phyloP scores from a whole-genome alignment of 2,113 vertebrate genomes.

The Paramormyrops kingsleyae region DNA sequence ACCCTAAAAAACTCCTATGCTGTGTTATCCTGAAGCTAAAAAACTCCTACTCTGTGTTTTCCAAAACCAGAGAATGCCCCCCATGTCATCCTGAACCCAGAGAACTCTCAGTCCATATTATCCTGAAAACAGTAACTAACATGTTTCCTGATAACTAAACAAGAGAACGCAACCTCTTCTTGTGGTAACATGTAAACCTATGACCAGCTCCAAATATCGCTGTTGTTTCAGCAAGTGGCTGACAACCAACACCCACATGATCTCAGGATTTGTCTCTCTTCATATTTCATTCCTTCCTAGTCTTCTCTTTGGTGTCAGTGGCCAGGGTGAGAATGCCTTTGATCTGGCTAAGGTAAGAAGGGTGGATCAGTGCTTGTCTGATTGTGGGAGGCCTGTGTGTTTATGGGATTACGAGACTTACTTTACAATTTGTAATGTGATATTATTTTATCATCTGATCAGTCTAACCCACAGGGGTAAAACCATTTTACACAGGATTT shows the following conservation, averaged over 20 bases:
- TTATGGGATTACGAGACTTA: neutral
- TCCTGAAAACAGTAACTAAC: neutral
- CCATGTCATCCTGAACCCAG: neutral
- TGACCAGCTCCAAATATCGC: neutral
- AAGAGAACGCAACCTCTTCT: neutral
- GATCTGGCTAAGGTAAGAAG: neutral
- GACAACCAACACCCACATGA: neutral
- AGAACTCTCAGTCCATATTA: neutral
- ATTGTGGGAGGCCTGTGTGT: neutral
- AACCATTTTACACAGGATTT: neutral
- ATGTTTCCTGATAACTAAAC: neutral
- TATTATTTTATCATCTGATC: neutral
- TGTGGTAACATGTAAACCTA: neutral
- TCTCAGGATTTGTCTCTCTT: neutral
- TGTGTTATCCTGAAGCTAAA: neutral
- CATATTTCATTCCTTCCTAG: neutral
- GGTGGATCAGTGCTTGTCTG: neutral
- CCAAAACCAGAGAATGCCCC: neutral
- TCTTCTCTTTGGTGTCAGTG: neutral
- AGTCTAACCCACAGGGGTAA: neutral
- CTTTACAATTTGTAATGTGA: neutral
- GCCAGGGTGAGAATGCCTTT: neutral
- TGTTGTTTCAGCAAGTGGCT: neutral
- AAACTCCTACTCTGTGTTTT: neutral
- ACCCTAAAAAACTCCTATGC: neutral